Conservation (phyloP, 2,797 vertebrate genomes). For the Siniperca undulata region DNA sequence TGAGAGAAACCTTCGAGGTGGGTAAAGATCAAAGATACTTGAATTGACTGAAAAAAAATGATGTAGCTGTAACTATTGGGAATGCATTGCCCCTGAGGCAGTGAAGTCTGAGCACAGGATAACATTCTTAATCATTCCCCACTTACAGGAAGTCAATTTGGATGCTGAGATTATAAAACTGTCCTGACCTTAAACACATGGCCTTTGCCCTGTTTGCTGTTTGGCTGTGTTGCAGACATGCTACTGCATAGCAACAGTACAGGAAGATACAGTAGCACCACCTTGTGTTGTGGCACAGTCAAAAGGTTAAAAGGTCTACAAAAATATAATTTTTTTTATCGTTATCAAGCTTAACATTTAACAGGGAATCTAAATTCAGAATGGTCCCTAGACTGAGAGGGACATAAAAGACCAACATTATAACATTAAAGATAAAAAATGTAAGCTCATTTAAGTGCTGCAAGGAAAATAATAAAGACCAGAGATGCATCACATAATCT, state of each 20-base stretch:
- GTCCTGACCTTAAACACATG: constrained; percentile 62
- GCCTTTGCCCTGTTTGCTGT: constrained; percentile 58
- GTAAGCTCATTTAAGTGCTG: neutral
- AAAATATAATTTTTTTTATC: neutral
- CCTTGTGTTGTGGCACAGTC: constrained; percentile 80
- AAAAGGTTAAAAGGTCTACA: constrained; percentile 64
- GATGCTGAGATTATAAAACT: constrained; percentile 62
- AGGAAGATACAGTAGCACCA: constrained; percentile 82
- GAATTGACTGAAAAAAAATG: constrained; percentile 35
- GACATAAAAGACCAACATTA: neutral
- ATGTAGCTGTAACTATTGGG: constrained; percentile 29
- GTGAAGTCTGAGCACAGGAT: constrained; percentile 26
- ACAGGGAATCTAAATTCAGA: constrained; percentile 1
- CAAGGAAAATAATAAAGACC: neutral
- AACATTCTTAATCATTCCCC: constrained; percentile 50
- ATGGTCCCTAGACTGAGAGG: neutral
- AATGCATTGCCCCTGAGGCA: constrained; percentile 28
- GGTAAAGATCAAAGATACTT: constrained; percentile 48
- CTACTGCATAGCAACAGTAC: constrained; percentile 41
- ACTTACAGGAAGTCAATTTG: constrained; percentile 57
- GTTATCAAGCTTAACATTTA: neutral
- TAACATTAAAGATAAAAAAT: neutral
- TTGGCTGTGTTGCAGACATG: constrained; percentile 46
- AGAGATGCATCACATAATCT: neutral
- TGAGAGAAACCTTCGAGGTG: constrained; percentile 31